Percentiles rank a stretch among this genome's conserved stretches.
Evolutionary conservation across 2,113 vertebrate genomes (phyloP).

Genomic region (Noturus placidus): DNA sequence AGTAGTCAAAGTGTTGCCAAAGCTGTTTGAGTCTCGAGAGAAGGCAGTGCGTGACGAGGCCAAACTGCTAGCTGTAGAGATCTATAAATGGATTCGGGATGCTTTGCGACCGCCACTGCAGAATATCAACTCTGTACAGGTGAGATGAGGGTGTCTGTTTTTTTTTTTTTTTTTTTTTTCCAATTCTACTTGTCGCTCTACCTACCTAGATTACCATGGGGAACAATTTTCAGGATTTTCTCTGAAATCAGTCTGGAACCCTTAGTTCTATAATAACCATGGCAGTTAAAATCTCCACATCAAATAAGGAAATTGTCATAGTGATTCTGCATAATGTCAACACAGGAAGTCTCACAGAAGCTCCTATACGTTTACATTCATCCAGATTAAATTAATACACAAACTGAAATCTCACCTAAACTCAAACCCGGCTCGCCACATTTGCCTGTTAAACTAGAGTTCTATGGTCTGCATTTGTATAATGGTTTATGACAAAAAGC

Average conservation of each 20-base stretch:
- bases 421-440: neutral
- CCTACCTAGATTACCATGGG: neutral
- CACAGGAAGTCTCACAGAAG: neutral
- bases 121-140: conserved; percentile 95
- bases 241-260: neutral
- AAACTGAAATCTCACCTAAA: neutral
- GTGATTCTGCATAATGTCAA: neutral
- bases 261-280: neutral
- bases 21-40: conserved; percentile 97
- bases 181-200: too few species aligned
- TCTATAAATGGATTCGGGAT: conserved; percentile 96
- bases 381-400: neutral
- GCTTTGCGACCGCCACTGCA: conserved; percentile 88
- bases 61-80: conserved; percentile 90
- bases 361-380: neutral
- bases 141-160: conserved; percentile 53
- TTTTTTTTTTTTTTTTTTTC: neutral
- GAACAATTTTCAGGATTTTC: neutral
- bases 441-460: neutral
- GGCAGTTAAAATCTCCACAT: neutral
- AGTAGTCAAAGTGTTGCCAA: conserved; percentile 93
- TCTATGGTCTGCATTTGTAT: neutral
- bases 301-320: neutral
- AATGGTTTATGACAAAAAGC: neutral
- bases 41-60: conserved; percentile 96